A percentile compares a stretch with the other conserved stretches of the same genome.
phyloP scores from a whole-genome alignment of 2,113 vertebrate species.

The Colius striatus region DNA sequence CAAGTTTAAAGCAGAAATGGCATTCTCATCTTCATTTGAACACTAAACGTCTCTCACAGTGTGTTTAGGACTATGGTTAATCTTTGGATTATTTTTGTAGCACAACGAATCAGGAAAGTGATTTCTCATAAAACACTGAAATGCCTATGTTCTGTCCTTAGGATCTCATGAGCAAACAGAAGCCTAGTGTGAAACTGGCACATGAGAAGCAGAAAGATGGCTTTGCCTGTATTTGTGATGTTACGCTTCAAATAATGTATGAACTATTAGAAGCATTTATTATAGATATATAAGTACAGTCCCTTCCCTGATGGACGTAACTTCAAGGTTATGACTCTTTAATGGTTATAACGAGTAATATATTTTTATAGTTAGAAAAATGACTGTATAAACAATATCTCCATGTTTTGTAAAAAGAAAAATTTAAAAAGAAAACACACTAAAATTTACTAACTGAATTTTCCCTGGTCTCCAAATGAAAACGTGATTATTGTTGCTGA shows the following conservation, averaged over 20 bases:
- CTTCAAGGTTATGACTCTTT: slow-evolving; percentile 25
- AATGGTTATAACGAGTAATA: slow-evolving; percentile 1
- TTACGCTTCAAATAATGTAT: neutral
- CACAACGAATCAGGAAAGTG: neutral
- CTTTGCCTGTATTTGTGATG: neutral
- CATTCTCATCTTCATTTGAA: neutral
- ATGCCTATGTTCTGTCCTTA: neutral
- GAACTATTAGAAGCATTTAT: neutral
- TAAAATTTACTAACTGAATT: neutral
- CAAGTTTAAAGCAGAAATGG: neutral
- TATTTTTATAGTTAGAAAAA: slow-evolving; percentile 10
- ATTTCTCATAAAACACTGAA: neutral
- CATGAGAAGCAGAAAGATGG: neutral
- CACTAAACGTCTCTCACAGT: neutral
- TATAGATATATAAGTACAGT: neutral
- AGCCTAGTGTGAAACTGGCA: neutral
- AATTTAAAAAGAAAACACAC: too few species aligned
- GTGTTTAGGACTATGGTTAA: neutral
- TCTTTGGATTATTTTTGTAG: neutral
- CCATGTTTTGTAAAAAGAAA: neutral
- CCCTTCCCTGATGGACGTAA: neutral
- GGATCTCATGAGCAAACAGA: neutral
- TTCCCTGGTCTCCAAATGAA: neutral
- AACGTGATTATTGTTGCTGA: slow-evolving; percentile 25
- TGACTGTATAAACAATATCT: slow-evolving; percentile 20